Evolutionary conservation across 2,888 invertebrate genomes (phyloP).

Genomic region (Schizotus pectinicornis): DNA sequence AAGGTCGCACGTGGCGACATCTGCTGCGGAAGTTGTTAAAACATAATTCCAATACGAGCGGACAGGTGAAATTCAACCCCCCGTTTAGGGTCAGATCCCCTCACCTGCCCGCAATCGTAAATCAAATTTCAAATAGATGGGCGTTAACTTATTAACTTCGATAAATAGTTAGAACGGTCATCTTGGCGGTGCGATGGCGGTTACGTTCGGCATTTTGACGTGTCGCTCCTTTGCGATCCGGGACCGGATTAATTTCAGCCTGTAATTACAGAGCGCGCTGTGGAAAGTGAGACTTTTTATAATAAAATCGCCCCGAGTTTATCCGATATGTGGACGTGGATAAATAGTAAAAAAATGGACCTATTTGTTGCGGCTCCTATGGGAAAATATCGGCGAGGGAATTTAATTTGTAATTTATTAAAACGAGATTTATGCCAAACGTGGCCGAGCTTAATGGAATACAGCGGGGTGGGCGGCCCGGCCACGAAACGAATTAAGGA

Average conservation of each 20-base stretch:
- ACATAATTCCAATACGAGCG: conserved; percentile 45
- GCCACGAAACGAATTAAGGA: conserved; percentile 18
- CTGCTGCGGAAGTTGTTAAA: conserved; percentile 54
- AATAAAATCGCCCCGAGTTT: conserved; percentile 49
- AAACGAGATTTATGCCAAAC: conserved; percentile 53
- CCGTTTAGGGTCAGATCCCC: conserved; percentile 44
- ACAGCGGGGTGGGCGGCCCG: conserved; percentile 3
- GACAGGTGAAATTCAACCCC: conserved; percentile 52
- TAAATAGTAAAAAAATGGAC: conserved; percentile 54
- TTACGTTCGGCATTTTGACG: conserved; percentile 37
- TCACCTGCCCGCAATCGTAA: conserved; percentile 51
- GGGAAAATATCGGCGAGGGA: conserved; percentile 46
- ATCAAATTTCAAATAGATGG: conserved; percentile 57
- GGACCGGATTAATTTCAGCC: conserved; percentile 51
- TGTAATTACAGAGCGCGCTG: conserved; percentile 52
- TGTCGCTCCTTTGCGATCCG: conserved; percentile 41
- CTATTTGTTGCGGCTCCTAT: conserved; percentile 50
- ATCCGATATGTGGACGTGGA: conserved; percentile 48
- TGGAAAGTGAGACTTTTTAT: conserved; percentile 54
- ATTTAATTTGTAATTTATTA: conserved; percentile 49
- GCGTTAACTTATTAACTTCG: conserved; percentile 55
- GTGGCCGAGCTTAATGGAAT: conserved; percentile 31
- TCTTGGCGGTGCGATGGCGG: conserved; percentile 33
- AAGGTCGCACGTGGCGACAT: conserved; percentile 42
- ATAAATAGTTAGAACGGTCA: conserved; percentile 41